Percentiles rank a stretch among this genome's conserved stretches.
Evolutionary conservation across 2,113 vertebrate genomes (phyloP).

Genomic region (Corydoras maculifer): DNA sequence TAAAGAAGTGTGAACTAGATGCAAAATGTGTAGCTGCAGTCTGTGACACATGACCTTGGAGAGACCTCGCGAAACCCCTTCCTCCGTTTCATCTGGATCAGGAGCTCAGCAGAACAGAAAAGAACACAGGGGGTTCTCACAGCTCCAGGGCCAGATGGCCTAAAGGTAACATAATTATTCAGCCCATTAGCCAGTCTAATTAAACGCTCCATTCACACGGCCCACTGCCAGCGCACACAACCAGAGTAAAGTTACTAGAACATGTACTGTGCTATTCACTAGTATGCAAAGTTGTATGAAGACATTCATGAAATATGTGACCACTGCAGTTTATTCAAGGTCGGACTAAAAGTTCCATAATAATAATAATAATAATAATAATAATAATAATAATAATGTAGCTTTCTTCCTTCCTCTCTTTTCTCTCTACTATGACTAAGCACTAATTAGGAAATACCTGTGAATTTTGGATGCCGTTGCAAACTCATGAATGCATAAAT

Average conservation of each 20-base stretch:
- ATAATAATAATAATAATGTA: too few species aligned
- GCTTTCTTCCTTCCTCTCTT: too few species aligned
- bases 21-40: not conserved
- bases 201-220: constrained; percentile 48
- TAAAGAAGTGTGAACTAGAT: constrained; percentile 2
- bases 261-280: not conserved
- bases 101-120: constrained; percentile 39
- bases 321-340: not conserved
- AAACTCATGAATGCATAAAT: too few species aligned
- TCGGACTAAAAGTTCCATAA: too few species aligned
- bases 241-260: constrained; percentile 25
- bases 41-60: not conserved
- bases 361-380: too few species aligned
- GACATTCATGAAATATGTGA: not conserved
- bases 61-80: constrained; percentile 14
- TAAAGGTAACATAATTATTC: constrained; percentile 68
- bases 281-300: not conserved
- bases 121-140: constrained; percentile 32
- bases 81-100: constrained; percentile 28
- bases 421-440: too few species aligned
- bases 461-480: too few species aligned
- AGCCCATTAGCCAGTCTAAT: constrained; percentile 68
- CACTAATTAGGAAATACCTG: too few species aligned
- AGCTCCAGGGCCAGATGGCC: constrained; percentile 63
- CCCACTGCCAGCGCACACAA: constrained; percentile 35